Conservation (phyloP, 2,113 vertebrate species). For the Henicopernis longicauda region DNA sequence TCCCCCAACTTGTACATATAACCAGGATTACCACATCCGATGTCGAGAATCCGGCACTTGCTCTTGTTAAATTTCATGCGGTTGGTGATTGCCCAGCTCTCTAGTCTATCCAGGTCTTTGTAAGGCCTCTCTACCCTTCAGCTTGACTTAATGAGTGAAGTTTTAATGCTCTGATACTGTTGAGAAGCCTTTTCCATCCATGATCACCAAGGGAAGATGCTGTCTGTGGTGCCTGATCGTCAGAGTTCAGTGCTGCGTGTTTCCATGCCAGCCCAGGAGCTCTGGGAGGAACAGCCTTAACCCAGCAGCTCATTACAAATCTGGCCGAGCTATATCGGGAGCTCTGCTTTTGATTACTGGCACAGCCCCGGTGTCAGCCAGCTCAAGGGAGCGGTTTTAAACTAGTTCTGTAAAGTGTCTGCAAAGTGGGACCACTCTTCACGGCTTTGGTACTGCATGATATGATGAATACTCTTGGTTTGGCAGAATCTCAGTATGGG, state of each 20-base stretch:
- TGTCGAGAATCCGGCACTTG: neutral
- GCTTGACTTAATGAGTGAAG: neutral
- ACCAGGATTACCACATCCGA: neutral
- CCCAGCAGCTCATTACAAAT: neutral
- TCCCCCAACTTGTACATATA: neutral
- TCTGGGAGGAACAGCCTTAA: neutral
- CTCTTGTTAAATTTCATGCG: neutral
- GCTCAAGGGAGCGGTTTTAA: neutral
- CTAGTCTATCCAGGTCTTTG: neutral
- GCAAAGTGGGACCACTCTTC: neutral
- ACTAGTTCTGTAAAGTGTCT: neutral
- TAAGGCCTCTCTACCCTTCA: neutral
- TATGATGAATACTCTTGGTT: neutral
- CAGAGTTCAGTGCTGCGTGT: neutral
- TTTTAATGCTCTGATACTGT: neutral
- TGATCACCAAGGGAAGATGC: neutral
- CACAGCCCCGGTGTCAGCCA: neutral
- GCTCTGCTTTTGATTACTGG: neutral
- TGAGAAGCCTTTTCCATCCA: neutral
- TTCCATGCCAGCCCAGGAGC: neutral
- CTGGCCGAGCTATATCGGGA: neutral
- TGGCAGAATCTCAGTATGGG: neutral
- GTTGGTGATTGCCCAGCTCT: neutral
- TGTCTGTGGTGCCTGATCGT: no score
- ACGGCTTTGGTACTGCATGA: neutral